phyloP scores from a whole-genome alignment of 1,140 invertebrate species.

The Orchestia grillus region DNA sequence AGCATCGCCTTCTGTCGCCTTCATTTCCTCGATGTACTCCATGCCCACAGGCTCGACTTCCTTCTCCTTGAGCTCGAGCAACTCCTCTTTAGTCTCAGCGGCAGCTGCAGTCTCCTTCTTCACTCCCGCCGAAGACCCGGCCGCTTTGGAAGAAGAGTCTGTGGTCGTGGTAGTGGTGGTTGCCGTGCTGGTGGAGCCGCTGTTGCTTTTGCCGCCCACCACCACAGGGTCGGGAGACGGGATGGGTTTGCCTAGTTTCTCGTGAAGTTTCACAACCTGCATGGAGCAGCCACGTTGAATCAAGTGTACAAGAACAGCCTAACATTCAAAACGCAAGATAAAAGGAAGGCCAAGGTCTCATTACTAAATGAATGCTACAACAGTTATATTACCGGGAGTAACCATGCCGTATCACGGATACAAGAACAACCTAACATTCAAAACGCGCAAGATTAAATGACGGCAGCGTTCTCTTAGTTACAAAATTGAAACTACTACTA shows the following conservation, averaged over 20 bases:
- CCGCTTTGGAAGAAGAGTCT: conserved; percentile 67
- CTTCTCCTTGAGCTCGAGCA: conserved; percentile 74
- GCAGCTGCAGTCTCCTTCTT: conserved; percentile 61
- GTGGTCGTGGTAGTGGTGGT: conserved; percentile 68
- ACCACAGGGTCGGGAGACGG: conserved; percentile 94
- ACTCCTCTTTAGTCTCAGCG: conserved; percentile 65
- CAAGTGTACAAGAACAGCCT: not conserved
- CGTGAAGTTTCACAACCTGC: conserved; percentile 91
- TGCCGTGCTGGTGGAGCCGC: conserved; percentile 64
- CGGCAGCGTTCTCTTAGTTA: too few species aligned
- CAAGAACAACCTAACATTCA: not conserved
- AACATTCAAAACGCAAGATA: not conserved
- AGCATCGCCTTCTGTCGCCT: conserved; percentile 85
- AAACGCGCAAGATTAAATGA: too few species aligned
- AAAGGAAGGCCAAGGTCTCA: too few species aligned
- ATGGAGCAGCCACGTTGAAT: conserved; percentile 24
- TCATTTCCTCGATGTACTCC: conserved; percentile 98
- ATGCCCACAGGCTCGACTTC: conserved; percentile 97
- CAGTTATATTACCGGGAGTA: too few species aligned
- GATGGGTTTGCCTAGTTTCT: conserved; percentile 96
- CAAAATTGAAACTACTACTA: too few species aligned
- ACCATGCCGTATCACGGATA: not conserved
- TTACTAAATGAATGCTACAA: too few species aligned
- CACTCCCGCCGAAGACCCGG: conserved; percentile 75
- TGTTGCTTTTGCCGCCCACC: conserved; percentile 71